Conservation (phyloP, 2,888 invertebrate species). For the Sarcophaga variegata region DNA sequence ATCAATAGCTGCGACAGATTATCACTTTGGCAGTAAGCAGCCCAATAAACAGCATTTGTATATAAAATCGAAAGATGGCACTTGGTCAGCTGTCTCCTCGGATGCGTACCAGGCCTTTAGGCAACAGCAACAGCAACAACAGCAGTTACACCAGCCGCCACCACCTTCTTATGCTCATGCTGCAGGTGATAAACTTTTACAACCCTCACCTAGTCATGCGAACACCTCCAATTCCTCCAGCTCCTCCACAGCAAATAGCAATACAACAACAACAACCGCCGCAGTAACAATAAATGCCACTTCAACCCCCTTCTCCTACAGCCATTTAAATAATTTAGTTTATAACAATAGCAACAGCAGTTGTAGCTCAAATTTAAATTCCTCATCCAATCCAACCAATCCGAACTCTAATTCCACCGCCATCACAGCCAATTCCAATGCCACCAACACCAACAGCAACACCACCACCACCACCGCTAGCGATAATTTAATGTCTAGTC, state of each 20-base stretch:
- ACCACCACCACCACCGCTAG: slow-evolving; percentile 58
- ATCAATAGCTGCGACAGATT: slow-evolving; percentile 76
- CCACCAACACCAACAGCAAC: slow-evolving; percentile 8
- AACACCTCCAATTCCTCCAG: slow-evolving; percentile 45
- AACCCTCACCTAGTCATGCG: slow-evolving; percentile 67
- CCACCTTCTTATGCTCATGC: slow-evolving; percentile 69
- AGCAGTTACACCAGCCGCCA: slow-evolving; percentile 68
- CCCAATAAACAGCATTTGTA: slow-evolving; percentile 81
- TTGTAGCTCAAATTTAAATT: slow-evolving; percentile 68
- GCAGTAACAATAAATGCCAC: background rate
- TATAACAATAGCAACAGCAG: slow-evolving; percentile 56
- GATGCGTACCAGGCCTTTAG: slow-evolving; percentile 80
- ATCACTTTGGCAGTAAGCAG: slow-evolving; percentile 78
- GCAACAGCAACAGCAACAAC: slow-evolving; percentile 76
- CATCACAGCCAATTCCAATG: background rate
- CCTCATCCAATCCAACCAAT: slow-evolving; percentile 40
- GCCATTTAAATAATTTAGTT: slow-evolving; percentile 47
- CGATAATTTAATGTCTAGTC: slow-evolving; percentile 64
- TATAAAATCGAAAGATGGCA: slow-evolving; percentile 81
- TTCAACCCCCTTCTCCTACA: slow-evolving; percentile 8
- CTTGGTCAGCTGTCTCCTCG: slow-evolving; percentile 81
- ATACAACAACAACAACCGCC: slow-evolving; percentile 21
- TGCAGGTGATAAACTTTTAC: slow-evolving; percentile 74
- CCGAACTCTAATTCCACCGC: slow-evolving; percentile 26
- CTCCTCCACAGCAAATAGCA: slow-evolving; percentile 31